phyloP scores from a whole-genome alignment of 2,797 vertebrate species.

The Emys orbicularis region DNA sequence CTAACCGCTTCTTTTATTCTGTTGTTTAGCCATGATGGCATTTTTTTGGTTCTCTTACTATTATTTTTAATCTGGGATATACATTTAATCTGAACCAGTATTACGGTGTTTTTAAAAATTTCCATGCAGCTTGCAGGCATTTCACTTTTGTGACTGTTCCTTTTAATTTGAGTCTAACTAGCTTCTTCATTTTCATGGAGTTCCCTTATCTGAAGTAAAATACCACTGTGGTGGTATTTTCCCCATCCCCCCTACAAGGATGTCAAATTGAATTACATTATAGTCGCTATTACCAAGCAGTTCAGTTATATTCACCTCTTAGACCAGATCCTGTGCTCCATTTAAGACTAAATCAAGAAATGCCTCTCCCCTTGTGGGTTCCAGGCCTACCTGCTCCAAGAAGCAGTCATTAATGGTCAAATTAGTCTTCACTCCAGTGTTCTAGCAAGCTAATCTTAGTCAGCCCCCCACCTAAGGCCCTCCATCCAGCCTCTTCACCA shows the following conservation, averaged over 20 bases:
- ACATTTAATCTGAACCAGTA: neutral
- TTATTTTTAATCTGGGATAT: neutral
- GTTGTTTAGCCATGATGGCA: neutral
- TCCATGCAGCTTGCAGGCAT: neutral
- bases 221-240: neutral
- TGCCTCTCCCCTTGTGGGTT: neutral
- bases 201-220: neutral
- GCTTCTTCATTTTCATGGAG: neutral
- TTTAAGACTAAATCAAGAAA: neutral
- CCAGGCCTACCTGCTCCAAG: neutral
- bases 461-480: neutral
- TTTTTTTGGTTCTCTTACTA: neutral
- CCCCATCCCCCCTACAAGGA: neutral
- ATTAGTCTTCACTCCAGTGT: neutral
- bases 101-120: neutral
- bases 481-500: neutral
- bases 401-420: neutral
- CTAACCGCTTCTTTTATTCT: neutral
- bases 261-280: neutral
- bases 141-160: neutral
- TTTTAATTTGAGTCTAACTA: neutral
- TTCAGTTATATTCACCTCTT: neutral
- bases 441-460: neutral
- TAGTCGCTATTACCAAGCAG: neutral
- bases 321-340: neutral